Conservation (phyloP, 2,113 vertebrate species). For the Poeciliopsis turrubarensis region DNA sequence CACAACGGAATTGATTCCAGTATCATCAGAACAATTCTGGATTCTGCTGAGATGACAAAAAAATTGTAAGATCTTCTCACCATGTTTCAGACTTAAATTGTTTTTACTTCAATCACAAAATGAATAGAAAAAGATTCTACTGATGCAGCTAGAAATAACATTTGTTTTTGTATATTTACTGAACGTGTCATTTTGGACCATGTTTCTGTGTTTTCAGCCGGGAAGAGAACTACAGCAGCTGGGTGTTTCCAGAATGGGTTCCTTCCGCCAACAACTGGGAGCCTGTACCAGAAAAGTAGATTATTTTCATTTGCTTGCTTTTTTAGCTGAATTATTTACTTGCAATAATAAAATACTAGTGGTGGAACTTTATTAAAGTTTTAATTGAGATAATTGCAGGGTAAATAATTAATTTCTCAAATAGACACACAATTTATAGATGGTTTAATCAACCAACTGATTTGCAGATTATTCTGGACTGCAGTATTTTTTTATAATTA, state of each 20-base stretch:
- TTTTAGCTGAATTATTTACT: neutral
- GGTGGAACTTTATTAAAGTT: too few relatives aligned
- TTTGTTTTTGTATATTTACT: neutral
- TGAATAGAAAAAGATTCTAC: neutral
- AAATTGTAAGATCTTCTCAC: slow-evolving; percentile 80
- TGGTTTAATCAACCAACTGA: too few relatives aligned
- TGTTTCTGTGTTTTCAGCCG: slow-evolving; percentile 74
- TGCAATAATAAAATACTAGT: too few relatives aligned
- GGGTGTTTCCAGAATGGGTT: slow-evolving; percentile 92
- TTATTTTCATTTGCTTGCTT: neutral
- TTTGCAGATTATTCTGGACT: too few relatives aligned
- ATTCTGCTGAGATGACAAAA: slow-evolving; percentile 78
- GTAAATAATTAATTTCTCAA: too few relatives aligned
- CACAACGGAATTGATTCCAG: slow-evolving; percentile 81
- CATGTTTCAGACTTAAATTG: too few relatives aligned
- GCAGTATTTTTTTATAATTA: too few relatives aligned
- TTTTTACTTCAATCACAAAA: too few relatives aligned
- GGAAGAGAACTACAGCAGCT: slow-evolving; percentile 81
- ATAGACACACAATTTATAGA: too few relatives aligned
- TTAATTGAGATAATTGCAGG: too few relatives aligned
- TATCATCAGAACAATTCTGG: slow-evolving; percentile 82
- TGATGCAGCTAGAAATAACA: neutral
- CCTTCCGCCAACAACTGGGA: slow-evolving; percentile 83
- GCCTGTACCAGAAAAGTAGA: slow-evolving; percentile 83
- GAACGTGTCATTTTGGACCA: neutral